Evolutionary conservation across 2,888 invertebrate genomes (phyloP).

Genomic region (Ellobium chinense): DNA sequence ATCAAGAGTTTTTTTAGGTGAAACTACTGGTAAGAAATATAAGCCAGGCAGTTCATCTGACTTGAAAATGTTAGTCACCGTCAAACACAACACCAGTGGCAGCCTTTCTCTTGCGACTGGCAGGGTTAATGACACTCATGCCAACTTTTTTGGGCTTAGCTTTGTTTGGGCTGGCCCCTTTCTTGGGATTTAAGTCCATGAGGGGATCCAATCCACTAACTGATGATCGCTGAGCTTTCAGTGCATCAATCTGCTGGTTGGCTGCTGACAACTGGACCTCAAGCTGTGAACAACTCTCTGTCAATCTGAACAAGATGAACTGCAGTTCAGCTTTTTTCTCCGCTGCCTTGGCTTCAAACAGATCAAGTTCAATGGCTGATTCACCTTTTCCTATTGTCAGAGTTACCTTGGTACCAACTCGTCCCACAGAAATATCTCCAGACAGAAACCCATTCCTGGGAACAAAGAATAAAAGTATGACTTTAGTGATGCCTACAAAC

Average conservation of each 20-base stretch:
- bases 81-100: slow-evolving; percentile 75
- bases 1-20: no score
- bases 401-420: slow-evolving; percentile 67
- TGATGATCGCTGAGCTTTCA: slow-evolving; percentile 60
- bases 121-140: slow-evolving; percentile 76
- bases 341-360: slow-evolving; percentile 73
- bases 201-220: slow-evolving; percentile 47
- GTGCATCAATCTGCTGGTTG: slow-evolving; percentile 64
- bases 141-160: slow-evolving; percentile 68
- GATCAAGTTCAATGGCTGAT: slow-evolving; percentile 61
- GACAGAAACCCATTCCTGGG: slow-evolving; percentile 67
- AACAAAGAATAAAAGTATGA: no score
- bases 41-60: no score
- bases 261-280: slow-evolving; percentile 64
- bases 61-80: background rate
- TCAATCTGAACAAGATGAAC: slow-evolving; percentile 66
- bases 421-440: slow-evolving; percentile 64
- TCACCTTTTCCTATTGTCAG: slow-evolving; percentile 68
- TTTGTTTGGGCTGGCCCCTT: slow-evolving; percentile 60
- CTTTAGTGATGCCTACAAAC: background rate
- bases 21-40: no score
- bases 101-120: slow-evolving; percentile 73
- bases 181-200: slow-evolving; percentile 65
- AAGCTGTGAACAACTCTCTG: slow-evolving; percentile 61
- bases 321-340: slow-evolving; percentile 72